Base-by-base conservation (phyloP, 30 jellyfish, hydroid and myxozoan species). In the Hydractinia echinata region DNA sequence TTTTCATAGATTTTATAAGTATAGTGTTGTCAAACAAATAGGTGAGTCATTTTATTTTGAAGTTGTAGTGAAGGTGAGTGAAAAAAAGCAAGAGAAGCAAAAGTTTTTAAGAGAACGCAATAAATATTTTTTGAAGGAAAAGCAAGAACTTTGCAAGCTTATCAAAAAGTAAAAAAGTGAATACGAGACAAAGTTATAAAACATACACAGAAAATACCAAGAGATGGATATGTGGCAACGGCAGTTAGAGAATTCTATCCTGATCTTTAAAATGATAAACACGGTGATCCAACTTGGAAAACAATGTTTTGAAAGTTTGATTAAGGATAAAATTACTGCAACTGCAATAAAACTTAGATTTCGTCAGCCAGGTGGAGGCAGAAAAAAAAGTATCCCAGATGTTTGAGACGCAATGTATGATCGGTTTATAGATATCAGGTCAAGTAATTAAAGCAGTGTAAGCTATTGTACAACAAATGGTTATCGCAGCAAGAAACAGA, bases 361-460 rank as follows among this genome's bases (percentile, higher is more conserved):
- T 64, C 74, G 74, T 13, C 74, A 64, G 74, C 39, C 5, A 64
- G 74, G 74, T n/a, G 74, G 74, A 64, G 74, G 74, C 9, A 64
- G 74, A 13, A 64, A 64, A 13, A 64, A 64, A 51, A 6, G n/a
- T 6, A 2, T 64, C 7, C 74, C 74, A 64, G 74, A 64, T n/a
- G 74, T 64, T 64, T 13, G 74, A 7, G 74, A 6, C 1, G 74
- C 74, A 7, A 64, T 64, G 74, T 64, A 64, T 13, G 5, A 64
- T 0, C 39, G 74, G 5, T 64, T 64, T 64, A 64, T 64, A 7
- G 18, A 64, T 13, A 64, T 64, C 39, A 2, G 74, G 0, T 64
- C 74, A 7, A 64, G 74, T 51, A 51, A n/a, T 64, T 13, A 64
- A 64, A 64, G 74, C 74, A 64, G 10, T n/a, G 16, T 13, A 30